Percentiles rank a stretch among this genome's conserved stretches.
These are phyloP conservation scores for Brachystomella parvula DNA, from an alignment of 1,140 invertebrate genomes.

Conservation along the genomic window DNA sequence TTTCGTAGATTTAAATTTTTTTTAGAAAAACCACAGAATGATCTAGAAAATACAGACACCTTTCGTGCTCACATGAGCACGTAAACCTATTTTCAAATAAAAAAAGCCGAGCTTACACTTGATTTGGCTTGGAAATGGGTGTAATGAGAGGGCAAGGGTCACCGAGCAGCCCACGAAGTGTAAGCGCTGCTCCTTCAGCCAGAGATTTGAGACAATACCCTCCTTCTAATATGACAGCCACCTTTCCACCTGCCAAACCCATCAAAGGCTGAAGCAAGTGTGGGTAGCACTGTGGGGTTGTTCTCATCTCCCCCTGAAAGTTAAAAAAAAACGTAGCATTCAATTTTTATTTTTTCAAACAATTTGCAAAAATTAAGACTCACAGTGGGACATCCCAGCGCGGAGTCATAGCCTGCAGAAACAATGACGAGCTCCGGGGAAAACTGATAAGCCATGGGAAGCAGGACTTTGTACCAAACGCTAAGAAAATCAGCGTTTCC, in stretches of 20 bases:
- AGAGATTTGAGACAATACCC: constrained; percentile 84
- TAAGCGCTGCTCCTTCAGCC: constrained; percentile 77
- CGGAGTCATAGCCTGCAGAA: constrained; percentile 84
- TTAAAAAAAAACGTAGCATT: not conserved
- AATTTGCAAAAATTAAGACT: not conserved
- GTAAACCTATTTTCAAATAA: constrained; percentile 48
- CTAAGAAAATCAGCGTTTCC: constrained; percentile 80
- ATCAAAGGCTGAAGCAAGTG: constrained; percentile 68
- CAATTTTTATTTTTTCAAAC: not conserved
- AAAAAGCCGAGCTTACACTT: constrained; percentile 44
- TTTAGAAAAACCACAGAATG: no score
- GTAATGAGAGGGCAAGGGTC: constrained; percentile 67
- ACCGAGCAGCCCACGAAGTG: constrained; percentile 68
- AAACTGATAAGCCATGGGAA: constrained; percentile 86
- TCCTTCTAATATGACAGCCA: constrained; percentile 81
- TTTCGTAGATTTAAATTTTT: no score
- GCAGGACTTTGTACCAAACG: constrained; percentile 76
- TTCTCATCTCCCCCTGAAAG: constrained; percentile 80
- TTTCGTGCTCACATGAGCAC: constrained; percentile 48
- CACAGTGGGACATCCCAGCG: constrained; percentile 80
- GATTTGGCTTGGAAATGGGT: constrained; percentile 48
- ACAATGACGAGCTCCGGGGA: constrained; percentile 78
- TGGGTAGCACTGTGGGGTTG: constrained; percentile 78
- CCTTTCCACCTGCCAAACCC: constrained; percentile 61
- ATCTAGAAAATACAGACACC: no score